These are phyloP conservation scores for Synergus laeviventris DNA, from an alignment of 2,888 invertebrate species.

Conservation along the genomic window DNA sequence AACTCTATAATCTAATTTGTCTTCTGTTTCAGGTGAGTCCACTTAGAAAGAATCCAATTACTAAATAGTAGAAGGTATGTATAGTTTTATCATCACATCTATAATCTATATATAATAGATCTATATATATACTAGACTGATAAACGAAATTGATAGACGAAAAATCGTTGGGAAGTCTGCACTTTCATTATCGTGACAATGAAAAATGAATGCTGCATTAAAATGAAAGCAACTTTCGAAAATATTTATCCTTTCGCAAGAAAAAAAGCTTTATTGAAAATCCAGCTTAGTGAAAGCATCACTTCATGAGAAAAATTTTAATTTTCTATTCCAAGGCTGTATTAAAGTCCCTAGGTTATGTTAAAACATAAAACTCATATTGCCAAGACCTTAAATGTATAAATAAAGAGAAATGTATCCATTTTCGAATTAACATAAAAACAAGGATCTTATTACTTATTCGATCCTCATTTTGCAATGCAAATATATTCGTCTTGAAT, in stretches of 20 bases:
- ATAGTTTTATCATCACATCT: neutral
- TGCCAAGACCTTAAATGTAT: neutral
- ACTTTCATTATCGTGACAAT: constrained; percentile 2
- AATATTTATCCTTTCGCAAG: neutral
- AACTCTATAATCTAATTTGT: neutral
- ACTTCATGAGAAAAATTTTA: neutral
- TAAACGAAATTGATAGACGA: constrained; percentile 1
- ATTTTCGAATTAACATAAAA: neutral
- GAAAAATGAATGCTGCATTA: constrained; percentile 2
- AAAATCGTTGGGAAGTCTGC: neutral
- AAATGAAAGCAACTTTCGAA: constrained; percentile 29
- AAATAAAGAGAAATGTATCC: neutral
- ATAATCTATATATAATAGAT: neutral
- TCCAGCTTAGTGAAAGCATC: constrained; percentile 1
- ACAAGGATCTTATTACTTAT: constrained; percentile 3
- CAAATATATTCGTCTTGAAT: constrained; percentile 3
- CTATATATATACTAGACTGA: neutral
- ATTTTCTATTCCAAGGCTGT: neutral
- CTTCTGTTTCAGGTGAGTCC: neutral
- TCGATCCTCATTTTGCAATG: constrained; percentile 17
- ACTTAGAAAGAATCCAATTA: neutral
- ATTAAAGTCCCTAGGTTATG: neutral
- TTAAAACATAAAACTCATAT: neutral
- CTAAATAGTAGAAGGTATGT: neutral
- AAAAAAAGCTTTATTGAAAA: constrained; percentile 1